Conservation (phyloP, 2,113 vertebrate species). For the Hoplias malabaricus region DNA sequence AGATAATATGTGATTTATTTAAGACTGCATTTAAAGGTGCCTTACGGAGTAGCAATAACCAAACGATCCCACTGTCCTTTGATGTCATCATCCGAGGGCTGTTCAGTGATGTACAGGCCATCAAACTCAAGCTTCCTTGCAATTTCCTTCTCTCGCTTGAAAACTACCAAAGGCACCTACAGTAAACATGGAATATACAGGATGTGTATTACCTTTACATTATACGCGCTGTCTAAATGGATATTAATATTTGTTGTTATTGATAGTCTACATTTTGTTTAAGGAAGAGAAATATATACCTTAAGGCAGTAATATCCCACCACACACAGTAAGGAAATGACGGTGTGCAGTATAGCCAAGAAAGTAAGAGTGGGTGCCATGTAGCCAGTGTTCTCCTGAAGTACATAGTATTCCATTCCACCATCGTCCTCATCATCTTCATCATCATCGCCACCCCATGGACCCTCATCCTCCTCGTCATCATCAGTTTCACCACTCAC, state of each 20-base stretch:
- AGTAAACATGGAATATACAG: background rate
- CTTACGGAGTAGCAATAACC: conserved; percentile 96
- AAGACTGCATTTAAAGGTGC: background rate
- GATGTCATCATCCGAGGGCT: conserved; percentile 96
- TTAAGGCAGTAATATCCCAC: conserved; percentile 95
- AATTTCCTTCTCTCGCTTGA: conserved; percentile 97
- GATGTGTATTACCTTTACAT: background rate
- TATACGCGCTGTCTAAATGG: background rate
- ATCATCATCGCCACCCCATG: conserved; percentile 82
- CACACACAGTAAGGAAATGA: conserved; percentile 92
- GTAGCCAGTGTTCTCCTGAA: conserved; percentile 94
- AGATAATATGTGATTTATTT: background rate
- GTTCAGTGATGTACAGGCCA: conserved; percentile 95
- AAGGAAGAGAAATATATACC: conserved; percentile 62
- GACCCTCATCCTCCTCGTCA: conserved; percentile 70
- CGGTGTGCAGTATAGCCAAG: conserved; percentile 86
- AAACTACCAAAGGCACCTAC: conserved; percentile 94
- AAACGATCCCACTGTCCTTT: conserved; percentile 98
- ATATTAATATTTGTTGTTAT: background rate
- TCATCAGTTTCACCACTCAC: conserved; percentile 85
- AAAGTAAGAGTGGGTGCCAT: conserved; percentile 91
- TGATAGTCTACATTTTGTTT: background rate
- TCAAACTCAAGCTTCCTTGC: conserved; percentile 96
- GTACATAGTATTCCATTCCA: conserved; percentile 91
- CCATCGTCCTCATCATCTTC: conserved; percentile 77